Conservation (phyloP, 2,113 vertebrate genomes). For the Diglossa brunneiventris region DNA sequence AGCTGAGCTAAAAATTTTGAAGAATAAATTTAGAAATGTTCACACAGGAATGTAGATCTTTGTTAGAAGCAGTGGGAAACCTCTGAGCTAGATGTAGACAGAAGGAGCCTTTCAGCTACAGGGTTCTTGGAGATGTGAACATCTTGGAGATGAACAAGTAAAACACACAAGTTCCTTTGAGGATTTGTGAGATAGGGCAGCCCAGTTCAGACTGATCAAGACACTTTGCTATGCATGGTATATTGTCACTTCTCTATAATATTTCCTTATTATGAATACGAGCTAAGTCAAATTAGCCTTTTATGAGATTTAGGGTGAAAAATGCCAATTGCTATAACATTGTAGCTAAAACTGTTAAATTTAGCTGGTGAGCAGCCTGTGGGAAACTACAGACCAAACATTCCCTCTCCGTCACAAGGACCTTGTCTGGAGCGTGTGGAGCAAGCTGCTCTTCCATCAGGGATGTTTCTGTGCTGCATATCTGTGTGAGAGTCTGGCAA, state of each 20-base stretch:
- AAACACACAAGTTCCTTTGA: not conserved
- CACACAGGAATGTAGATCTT: not conserved
- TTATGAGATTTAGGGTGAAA: not conserved
- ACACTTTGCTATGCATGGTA: not conserved
- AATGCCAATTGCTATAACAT: not conserved
- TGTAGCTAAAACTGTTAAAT: not conserved
- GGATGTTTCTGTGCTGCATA: not conserved
- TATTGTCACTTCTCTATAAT: not conserved
- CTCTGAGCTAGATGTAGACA: not conserved
- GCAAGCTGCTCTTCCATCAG: not conserved
- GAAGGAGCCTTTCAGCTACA: not conserved
- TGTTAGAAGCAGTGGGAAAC: not conserved
- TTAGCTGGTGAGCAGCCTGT: not conserved
- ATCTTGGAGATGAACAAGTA: no score
- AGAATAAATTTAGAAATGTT: not conserved
- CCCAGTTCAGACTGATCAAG: not conserved
- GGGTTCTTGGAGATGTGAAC: not conserved
- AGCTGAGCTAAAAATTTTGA: not conserved
- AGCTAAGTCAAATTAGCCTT: not conserved
- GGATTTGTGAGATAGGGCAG: not conserved
- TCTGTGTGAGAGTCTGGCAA: fast-evolving
- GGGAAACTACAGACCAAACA: not conserved
- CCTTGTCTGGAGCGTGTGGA: fast-evolving
- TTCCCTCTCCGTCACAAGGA: not conserved
- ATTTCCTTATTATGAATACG: not conserved